A percentile compares a stretch with the other conserved stretches of the same genome.
These are phyloP conservation scores for Drosophila lacteicornis DNA, from an alignment of 1,140 invertebrate species.

Conservation along the genomic window DNA sequence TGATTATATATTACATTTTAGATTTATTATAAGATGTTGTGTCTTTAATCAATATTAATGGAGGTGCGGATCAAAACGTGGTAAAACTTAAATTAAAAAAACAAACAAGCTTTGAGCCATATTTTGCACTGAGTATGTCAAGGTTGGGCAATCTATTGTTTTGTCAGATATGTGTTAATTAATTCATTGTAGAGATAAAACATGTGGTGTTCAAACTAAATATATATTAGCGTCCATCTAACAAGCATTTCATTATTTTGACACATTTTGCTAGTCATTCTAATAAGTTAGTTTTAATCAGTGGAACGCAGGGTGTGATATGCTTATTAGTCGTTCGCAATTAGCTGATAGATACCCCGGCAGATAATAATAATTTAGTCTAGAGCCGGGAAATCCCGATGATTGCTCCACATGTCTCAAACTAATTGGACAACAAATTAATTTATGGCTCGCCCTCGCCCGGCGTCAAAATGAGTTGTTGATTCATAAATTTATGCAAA, in stretches of 20 bases:
- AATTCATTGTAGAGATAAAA: slow-evolving; percentile 28
- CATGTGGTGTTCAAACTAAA: slow-evolving; percentile 5
- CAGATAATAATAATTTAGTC: slow-evolving; percentile 23
- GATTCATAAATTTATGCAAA: slow-evolving; percentile 78
- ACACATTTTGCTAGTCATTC: slow-evolving; percentile 1
- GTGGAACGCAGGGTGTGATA: slow-evolving; percentile 15
- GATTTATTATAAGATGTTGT: neutral
- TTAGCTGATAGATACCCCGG: slow-evolving; percentile 8
- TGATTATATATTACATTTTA: too few species aligned
- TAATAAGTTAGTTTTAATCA: slow-evolving; percentile 3
- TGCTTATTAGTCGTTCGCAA: slow-evolving; percentile 18
- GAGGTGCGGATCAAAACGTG: neutral
- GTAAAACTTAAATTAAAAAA: neutral
- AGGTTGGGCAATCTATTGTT: slow-evolving; percentile 27
- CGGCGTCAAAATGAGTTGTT: slow-evolving; percentile 76
- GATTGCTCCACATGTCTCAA: slow-evolving; percentile 59
- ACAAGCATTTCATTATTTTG: slow-evolving; percentile 28
- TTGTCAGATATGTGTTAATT: slow-evolving; percentile 33
- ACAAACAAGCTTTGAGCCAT: slow-evolving; percentile 10
- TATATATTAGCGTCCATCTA: slow-evolving; percentile 7
- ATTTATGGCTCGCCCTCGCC: slow-evolving; percentile 68
- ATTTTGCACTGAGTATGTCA: slow-evolving; percentile 31
- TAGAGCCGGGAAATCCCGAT: slow-evolving; percentile 38
- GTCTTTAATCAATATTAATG: slow-evolving; percentile 8
- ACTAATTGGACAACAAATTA: slow-evolving; percentile 81